Evolutionary conservation across 64 coral and sea anemone species (phyloP), one percentile per base, ranked within the genome.

Genomic region (Actinia tenebrosa): DNA sequence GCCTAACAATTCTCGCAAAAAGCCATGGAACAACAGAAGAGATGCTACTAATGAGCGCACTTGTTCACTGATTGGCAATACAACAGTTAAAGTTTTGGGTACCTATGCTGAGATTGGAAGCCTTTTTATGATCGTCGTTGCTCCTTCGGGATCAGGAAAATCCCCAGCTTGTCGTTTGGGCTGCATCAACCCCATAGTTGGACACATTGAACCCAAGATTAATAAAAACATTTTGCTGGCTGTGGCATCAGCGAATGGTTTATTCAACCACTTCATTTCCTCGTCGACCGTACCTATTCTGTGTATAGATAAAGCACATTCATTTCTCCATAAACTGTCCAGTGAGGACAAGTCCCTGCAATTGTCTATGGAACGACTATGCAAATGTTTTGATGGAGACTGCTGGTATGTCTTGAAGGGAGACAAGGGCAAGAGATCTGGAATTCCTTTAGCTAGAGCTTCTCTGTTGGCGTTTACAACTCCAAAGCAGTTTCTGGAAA

Each of bases 391-490:
- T 16, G 90, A 95, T 50, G 94, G 75, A 3, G 84, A 95, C 43
- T 92, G 85, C 53, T 94, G 89, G 92, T 94, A 90, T 80, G 85
- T 94, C 4, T 16, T 87, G 3, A 94, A 90, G 71, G 84, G 88
- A 60, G 84, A 53, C 64, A 87, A 94, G 43, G 88, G 77, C 23
- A 90, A 94, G 72, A 83, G 59, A 26, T 64, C 20, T 16, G 92
- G 92, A 0, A 37, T 90, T 45, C 71, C 92, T 5, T 94, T 77
- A 20, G 60, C 92, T 55, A 89, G 85, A 27, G 84, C 86, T 26
- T 82, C 84, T 47, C 25, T 94, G 23, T 22, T 90, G 18, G 92
- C 88, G 4, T 94, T 87, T 18, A 94, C 79, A 13, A 90, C 88
- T 19, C 92, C 92, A 10, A 56, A 44, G 53, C 88, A 94, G 84